Conservation (phyloP, 92 coral and sea anemone genomes). For the Scolanthus callimorphus region DNA sequence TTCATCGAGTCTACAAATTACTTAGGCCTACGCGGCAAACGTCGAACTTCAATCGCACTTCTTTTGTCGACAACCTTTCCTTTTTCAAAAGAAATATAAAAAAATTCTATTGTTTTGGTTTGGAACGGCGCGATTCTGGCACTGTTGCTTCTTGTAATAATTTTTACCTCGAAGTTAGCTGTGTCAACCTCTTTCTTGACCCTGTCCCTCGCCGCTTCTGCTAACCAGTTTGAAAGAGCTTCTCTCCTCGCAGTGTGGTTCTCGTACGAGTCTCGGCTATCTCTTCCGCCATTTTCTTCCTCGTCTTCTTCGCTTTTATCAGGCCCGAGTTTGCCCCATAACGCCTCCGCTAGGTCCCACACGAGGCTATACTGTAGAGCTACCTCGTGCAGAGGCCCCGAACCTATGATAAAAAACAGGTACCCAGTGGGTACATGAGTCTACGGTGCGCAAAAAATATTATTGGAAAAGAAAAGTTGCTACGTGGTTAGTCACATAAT, state of each 20-base stretch:
- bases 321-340: conserved; percentile 80
- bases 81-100: no score
- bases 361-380: conserved; percentile 74
- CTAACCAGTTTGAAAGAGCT: conserved; percentile 86
- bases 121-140: no score
- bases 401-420: conserved; percentile 23
- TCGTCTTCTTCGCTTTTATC: conserved; percentile 29
- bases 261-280: conserved; percentile 55
- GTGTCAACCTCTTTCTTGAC: conserved; percentile 75
- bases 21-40: no score
- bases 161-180: conserved; percentile 73
- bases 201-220: conserved; percentile 58
- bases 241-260: conserved; percentile 63
- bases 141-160: no score
- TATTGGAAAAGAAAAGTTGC: no score
- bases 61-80: no score
- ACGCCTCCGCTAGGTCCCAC: conserved; percentile 89
- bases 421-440: no score
- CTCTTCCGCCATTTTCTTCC: conserved; percentile 16
- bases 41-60: no score
- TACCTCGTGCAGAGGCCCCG: conserved; percentile 64
- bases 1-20: no score
- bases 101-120: no score
- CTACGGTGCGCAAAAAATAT: no score
- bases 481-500: no score